A percentile compares a stretch with the other conserved stretches of the same genome.
These are phyloP conservation scores for Trochalopteron elliotii DNA, from an alignment of 2,113 vertebrate genomes.

Conservation along the genomic window DNA sequence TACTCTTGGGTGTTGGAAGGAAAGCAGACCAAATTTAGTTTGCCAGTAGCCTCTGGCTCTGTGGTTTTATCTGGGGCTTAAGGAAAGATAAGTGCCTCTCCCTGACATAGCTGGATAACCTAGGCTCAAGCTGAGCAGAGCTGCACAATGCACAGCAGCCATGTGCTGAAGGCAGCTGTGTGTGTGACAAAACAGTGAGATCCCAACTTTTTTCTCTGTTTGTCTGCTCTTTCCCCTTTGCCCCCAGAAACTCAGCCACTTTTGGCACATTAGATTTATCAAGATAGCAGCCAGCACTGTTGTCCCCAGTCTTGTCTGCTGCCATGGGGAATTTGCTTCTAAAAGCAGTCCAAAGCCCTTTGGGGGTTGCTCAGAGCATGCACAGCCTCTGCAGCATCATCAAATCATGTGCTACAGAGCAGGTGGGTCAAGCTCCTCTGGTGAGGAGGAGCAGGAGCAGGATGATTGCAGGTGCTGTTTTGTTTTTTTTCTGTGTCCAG, in stretches of 20 bases:
- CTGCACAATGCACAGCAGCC: background rate
- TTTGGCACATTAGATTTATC: background rate
- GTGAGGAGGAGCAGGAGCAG: too few species aligned
- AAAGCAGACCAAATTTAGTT: background rate
- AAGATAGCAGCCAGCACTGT: background rate
- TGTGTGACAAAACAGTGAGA: background rate
- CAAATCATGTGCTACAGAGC: background rate
- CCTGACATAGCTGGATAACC: background rate
- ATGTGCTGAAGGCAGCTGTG: background rate
- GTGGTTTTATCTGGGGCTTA: background rate
- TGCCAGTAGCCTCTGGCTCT: background rate
- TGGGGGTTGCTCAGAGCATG: background rate
- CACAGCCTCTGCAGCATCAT: background rate
- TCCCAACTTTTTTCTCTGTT: background rate
- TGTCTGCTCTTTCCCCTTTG: background rate
- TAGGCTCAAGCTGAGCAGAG: background rate
- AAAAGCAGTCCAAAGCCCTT: background rate
- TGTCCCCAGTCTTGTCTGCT: background rate
- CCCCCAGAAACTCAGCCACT: background rate
- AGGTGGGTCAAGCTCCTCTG: background rate
- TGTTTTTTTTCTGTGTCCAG: too few species aligned
- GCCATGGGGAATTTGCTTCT: background rate
- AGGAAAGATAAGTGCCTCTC: background rate
- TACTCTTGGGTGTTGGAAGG: rapidly evolving
- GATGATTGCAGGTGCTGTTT: too few species aligned